Evolutionary conservation across 2,888 invertebrate species (phyloP).

Genomic region (Drosophila falleni): DNA sequence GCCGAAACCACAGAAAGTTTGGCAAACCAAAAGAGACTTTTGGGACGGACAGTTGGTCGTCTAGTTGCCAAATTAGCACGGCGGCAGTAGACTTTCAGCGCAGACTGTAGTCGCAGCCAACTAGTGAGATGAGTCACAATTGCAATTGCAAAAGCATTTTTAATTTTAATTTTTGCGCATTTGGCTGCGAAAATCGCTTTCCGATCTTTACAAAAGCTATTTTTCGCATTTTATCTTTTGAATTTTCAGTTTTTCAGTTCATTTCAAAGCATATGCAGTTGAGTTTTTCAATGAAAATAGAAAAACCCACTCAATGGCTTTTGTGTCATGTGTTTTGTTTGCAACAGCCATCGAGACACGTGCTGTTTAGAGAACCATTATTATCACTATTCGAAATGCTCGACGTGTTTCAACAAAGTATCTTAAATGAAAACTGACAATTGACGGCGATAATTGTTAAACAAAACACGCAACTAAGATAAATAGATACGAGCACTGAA

Average conservation of each 20-base stretch:
- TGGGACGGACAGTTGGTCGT: conserved; percentile 20
- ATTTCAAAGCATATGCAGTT: conserved; percentile 19
- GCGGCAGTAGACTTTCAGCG: conserved; percentile 61
- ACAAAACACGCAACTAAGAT: conserved; percentile 55
- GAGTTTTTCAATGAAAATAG: conserved; percentile 37
- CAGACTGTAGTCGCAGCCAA: conserved; percentile 68
- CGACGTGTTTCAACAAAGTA: neutral
- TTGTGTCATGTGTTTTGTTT: conserved; percentile 36
- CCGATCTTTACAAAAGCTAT: conserved; percentile 40
- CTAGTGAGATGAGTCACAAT: conserved; percentile 62
- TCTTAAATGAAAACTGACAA: conserved; percentile 22
- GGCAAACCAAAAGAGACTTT: conserved; percentile 35
- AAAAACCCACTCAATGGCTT: conserved; percentile 27
- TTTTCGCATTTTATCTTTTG: conserved; percentile 18
- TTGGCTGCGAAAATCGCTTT: conserved; percentile 70
- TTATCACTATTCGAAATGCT: neutral
- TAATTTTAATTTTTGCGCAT: conserved; percentile 59
- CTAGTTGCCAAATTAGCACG: conserved; percentile 71
- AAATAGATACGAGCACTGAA: conserved; percentile 34
- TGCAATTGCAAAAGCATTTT: conserved; percentile 33
- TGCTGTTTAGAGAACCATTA: conserved; percentile 30
- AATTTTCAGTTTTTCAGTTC: conserved; percentile 18
- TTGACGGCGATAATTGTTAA: conserved; percentile 64
- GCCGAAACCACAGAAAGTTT: conserved; percentile 21
- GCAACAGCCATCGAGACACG: conserved; percentile 44